These are phyloP conservation scores for Eciton burchellii DNA, from an alignment of 1,140 invertebrate species.

Conservation along the genomic window DNA sequence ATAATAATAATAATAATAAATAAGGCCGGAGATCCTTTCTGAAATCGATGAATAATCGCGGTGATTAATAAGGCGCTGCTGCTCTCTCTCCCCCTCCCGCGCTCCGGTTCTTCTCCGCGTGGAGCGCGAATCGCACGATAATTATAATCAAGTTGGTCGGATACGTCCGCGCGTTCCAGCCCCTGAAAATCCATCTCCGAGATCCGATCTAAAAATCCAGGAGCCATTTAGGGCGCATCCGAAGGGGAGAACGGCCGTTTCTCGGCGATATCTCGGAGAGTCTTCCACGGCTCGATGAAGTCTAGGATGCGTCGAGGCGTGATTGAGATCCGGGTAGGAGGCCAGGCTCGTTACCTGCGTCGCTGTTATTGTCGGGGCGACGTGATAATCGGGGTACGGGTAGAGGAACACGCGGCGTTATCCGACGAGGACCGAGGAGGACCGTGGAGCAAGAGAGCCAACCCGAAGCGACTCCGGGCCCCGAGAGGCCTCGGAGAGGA, in stretches of 20 bases:
- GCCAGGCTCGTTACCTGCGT: slow-evolving; percentile 61
- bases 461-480: slow-evolving; percentile 67
- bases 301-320: not conserved
- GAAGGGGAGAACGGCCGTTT: not conserved
- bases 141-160: slow-evolving; percentile 5
- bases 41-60: slow-evolving; percentile 50
- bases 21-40: slow-evolving; percentile 5
- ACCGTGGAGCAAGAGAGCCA: slow-evolving; percentile 73
- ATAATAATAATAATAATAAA: slow-evolving; percentile 60
- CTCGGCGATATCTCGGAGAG: not conserved
- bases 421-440: slow-evolving; percentile 64
- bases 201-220: too few relatives aligned
- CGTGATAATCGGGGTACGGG: slow-evolving; percentile 37
- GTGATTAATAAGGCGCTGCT: slow-evolving; percentile 33
- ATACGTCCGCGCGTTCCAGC: not conserved
- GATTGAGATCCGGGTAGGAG: slow-evolving; percentile 36
- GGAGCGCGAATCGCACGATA: not conserved
- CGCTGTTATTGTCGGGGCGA: slow-evolving; percentile 53
- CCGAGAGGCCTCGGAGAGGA: slow-evolving; percentile 76
- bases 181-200: slow-evolving; percentile 12
- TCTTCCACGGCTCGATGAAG: slow-evolving; percentile 3
- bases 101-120: not conserved
- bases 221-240: not conserved
- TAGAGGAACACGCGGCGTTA: slow-evolving; percentile 7
- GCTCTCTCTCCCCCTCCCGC: not conserved